Conservation (phyloP, 2,888 invertebrate species). For the Blomia tropicalis region DNA sequence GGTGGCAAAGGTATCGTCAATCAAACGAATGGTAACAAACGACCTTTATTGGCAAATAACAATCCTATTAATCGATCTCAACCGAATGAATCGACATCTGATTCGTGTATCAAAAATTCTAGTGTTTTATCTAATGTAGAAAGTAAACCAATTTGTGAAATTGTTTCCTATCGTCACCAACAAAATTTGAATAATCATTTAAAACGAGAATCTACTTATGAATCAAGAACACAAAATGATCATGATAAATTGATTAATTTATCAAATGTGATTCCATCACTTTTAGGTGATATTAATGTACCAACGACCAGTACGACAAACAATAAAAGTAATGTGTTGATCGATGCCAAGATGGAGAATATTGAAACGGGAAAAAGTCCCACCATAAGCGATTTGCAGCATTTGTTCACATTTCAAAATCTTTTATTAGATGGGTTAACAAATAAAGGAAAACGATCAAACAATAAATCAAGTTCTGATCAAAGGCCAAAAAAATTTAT, state of each 20-base stretch:
- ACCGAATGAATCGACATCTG: not conserved
- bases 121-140: not conserved
- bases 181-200: no score
- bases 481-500: slow-evolving; percentile 36
- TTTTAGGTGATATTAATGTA: not conserved
- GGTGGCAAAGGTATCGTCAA: not conserved
- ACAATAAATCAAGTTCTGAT: not conserved
- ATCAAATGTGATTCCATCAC: no score
- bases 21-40: not conserved
- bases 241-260: not conserved
- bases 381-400: not conserved
- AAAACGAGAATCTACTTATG: no score
- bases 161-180: not conserved
- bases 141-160: not conserved
- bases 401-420: slow-evolving; percentile 3
- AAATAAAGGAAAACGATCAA: not conserved
- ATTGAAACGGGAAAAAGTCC: not conserved
- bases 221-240: not conserved
- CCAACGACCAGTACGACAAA: not conserved
- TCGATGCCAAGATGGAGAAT: not conserved
- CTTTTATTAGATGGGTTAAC: not conserved
- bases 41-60: not conserved
- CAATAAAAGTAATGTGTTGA: not conserved
- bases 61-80: not conserved
- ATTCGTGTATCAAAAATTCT: not conserved